These are phyloP conservation scores for Apeira syringaria DNA, from an alignment of 2,888 invertebrate genomes.

Conservation along the genomic window DNA sequence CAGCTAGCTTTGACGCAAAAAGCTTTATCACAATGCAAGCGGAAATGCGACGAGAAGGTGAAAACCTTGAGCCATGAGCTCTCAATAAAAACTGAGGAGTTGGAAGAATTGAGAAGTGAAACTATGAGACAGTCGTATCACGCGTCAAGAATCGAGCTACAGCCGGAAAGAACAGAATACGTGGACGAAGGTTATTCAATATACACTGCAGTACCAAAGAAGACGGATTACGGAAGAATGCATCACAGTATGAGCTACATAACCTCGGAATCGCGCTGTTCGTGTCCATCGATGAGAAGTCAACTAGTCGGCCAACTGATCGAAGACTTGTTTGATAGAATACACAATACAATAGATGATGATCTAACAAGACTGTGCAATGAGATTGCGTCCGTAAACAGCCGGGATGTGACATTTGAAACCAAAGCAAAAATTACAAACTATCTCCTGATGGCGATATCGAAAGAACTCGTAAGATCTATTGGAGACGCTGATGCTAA, in stretches of 20 bases:
- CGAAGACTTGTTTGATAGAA: slow-evolving; percentile 73
- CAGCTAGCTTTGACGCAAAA: slow-evolving; percentile 81
- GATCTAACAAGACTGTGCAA: slow-evolving; percentile 68
- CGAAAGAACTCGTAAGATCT: slow-evolving; percentile 77
- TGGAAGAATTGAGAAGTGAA: slow-evolving; percentile 74
- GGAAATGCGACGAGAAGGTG: slow-evolving; percentile 81
- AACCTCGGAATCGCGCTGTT: slow-evolving; percentile 67
- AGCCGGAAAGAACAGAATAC: slow-evolving; percentile 75
- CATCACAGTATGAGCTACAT: slow-evolving; percentile 78
- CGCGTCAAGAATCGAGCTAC: slow-evolving; percentile 69
- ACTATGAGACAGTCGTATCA: slow-evolving; percentile 71
- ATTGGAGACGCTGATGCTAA: slow-evolving; percentile 79
- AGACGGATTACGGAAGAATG: slow-evolving; percentile 73
- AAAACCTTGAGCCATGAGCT: slow-evolving; percentile 84
- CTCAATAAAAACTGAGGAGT: slow-evolving; percentile 78
- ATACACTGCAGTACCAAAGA: slow-evolving; percentile 77
- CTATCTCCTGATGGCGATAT: slow-evolving; percentile 80
- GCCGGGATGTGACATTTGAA: slow-evolving; percentile 60
- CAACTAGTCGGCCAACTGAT: slow-evolving; percentile 76
- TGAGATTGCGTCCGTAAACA: slow-evolving; percentile 58
- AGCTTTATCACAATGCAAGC: slow-evolving; percentile 80
- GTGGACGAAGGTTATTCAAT: slow-evolving; percentile 76
- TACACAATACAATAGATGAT: slow-evolving; percentile 69
- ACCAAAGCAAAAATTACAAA: slow-evolving; percentile 79
- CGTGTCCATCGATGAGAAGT: slow-evolving; percentile 73